Conservation (phyloP, 2,797 vertebrate species). For the Tokudaia tokunoshimensis region DNA sequence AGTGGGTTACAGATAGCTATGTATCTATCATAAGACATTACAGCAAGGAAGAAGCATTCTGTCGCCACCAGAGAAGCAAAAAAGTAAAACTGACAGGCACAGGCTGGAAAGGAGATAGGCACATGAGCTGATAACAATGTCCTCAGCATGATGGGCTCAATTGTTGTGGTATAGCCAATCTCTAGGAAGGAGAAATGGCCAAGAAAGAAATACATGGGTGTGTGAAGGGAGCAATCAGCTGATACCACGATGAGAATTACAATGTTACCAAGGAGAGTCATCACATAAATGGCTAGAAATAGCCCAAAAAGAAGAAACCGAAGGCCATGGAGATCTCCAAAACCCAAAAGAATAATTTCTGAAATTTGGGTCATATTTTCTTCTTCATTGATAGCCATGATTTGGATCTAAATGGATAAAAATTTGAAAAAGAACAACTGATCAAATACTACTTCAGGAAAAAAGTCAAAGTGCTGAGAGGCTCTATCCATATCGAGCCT, state of each 20-base stretch:
- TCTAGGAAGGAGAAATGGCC: constrained; percentile 72
- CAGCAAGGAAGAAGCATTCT: constrained; percentile 68
- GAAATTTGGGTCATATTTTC: constrained; percentile 70
- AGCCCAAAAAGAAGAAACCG: constrained; percentile 60
- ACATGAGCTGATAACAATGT: constrained; percentile 54
- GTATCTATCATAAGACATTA: constrained; percentile 68
- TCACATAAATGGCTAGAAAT: constrained; percentile 59
- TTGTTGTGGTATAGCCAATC: constrained; percentile 60
- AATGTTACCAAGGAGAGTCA: constrained; percentile 61
- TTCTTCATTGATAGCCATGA: constrained; percentile 41
- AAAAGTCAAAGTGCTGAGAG: constrained; percentile 45
- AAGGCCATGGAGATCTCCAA: constrained; percentile 69
- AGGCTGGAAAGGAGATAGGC: constrained; percentile 62
- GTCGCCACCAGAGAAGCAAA: constrained; percentile 61
- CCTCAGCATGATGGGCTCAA: constrained; percentile 49
- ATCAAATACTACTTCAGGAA: constrained; percentile 58
- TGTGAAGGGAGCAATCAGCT: constrained; percentile 56
- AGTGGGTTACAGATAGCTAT: constrained; percentile 72
- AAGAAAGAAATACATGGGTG: constrained; percentile 73
- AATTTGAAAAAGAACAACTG: constrained; percentile 33
- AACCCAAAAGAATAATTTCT: constrained; percentile 73
- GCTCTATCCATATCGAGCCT: constrained; percentile 9
- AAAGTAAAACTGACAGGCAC: constrained; percentile 70
- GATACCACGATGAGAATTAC: constrained; percentile 59
- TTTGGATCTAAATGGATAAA: constrained; percentile 40